A percentile compares a stretch with the other conserved stretches of the same genome.
phyloP scores from a whole-genome alignment of 1,140 invertebrate species.

The Battus philenor region DNA sequence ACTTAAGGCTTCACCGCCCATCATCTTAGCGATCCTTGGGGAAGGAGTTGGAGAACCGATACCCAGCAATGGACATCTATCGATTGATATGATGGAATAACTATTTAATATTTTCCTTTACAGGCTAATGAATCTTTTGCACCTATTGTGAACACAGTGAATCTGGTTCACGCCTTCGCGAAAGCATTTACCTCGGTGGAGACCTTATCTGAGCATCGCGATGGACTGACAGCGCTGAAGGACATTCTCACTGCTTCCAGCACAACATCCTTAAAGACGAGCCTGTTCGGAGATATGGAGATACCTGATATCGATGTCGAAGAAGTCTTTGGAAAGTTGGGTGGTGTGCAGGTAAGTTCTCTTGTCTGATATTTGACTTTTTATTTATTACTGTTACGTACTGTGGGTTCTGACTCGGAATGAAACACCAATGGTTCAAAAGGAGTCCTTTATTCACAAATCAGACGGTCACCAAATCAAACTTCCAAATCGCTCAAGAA shows the following conservation, averaged over 20 bases:
- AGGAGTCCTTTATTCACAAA: too few relatives aligned
- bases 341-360: slow-evolving; percentile 52
- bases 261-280: slow-evolving; percentile 30
- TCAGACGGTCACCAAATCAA: too few relatives aligned
- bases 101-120: slow-evolving; percentile 17
- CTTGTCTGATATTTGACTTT: too few relatives aligned
- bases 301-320: slow-evolving; percentile 46
- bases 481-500: too few relatives aligned
- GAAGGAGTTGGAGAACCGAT: too few relatives aligned
- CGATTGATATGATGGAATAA: neutral
- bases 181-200: slow-evolving; percentile 65
- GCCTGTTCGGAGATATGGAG: slow-evolving; percentile 30
- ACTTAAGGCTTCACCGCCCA: too few relatives aligned
- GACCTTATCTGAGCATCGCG: slow-evolving; percentile 63
- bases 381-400: too few relatives aligned
- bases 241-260: slow-evolving; percentile 48
- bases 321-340: slow-evolving; percentile 49
- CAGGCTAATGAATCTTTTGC: slow-evolving; percentile 78
- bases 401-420: too few relatives aligned
- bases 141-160: slow-evolving; percentile 72
- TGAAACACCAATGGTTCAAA: too few relatives aligned
- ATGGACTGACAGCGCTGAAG: slow-evolving; percentile 64
- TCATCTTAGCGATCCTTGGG: too few relatives aligned
- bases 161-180: slow-evolving; percentile 69
- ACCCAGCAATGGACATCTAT: too few relatives aligned